These are phyloP conservation scores for Calypte anna DNA, from an alignment of 2,113 vertebrate species.

Conservation along the genomic window DNA sequence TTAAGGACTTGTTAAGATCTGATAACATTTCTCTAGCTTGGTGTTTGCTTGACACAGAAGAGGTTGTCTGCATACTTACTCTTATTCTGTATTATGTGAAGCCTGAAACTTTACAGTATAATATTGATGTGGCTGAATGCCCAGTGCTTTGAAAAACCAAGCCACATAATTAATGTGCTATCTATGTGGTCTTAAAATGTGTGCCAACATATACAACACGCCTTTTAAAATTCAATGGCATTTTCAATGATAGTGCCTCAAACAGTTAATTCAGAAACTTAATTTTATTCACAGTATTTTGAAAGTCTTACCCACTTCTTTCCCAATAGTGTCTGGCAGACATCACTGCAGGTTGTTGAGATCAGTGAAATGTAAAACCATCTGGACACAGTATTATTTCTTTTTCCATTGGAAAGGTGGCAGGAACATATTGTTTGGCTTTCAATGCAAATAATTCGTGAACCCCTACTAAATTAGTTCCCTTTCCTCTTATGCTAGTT, in stretches of 20 bases:
- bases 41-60: neutral
- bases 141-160: neutral
- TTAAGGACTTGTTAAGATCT: neutral
- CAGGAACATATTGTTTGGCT: neutral
- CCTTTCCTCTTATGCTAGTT: neutral
- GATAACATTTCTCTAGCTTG: neutral
- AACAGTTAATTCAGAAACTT: neutral
- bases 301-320: neutral
- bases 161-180: neutral
- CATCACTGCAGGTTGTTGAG: neutral
- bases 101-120: neutral
- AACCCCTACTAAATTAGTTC: neutral
- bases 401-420: neutral
- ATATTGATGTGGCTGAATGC: neutral
- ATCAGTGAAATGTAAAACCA: conserved; percentile 2
- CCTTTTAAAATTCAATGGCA: neutral
- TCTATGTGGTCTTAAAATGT: neutral
- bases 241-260: neutral
- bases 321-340: neutral
- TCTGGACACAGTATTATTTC: neutral
- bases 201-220: neutral
- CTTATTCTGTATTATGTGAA: neutral
- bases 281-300: neutral
- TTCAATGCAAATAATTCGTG: neutral
- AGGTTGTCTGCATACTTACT: neutral